Evolutionary conservation across 2,888 invertebrate species (phyloP), one percentile per base, ranked within the genome.

Genomic region (Polyommatus iphigenia): DNA sequence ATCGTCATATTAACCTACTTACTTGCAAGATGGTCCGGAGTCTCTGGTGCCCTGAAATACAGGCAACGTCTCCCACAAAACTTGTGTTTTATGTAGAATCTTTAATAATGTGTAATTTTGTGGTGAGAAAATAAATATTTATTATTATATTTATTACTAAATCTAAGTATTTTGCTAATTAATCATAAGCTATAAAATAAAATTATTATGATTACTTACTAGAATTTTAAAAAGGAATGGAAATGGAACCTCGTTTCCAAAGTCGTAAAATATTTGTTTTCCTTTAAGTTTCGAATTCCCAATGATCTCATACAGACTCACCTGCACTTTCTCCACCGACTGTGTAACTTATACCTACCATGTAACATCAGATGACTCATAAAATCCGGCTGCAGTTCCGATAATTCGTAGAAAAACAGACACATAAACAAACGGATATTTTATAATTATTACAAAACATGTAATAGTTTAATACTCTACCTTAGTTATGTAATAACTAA

Each of bases 231-330:
- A 6, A 59, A 59, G 8, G 59, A 24, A 24, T 1, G 24, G 24
- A 1, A 24, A 67, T 24, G 8, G 13, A 62, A 62, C 20, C 13
- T 62, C 13, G 18, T 67, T 32, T 67, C 18, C 7, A 67, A 67
- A 32, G 18, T 18, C 29, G 0, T 29, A 18, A 67, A 67, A 67
- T 32, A 18, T 18, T 62, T 62, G 20, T 62, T 29, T 67, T 67
- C 6, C 13, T 24, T 24, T 7, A 62, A 24, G 2, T 59, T 20
- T 59, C 20, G 59, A 62, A 62, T 0, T 67, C 4, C 15, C 29
- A 15, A 20, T 67, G 67, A 67, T 67, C 13, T 67, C 67, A 67
- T 67, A 32, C 15, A 67, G 29, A 67, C 62, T 24, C 62, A 62
- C 67, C 67, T 67, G 67, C 67, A 32, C 67, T 29, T 67, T 67